Evolutionary conservation across 2,797 vertebrate species (phyloP).

Genomic region (Meriones psammophilus): DNA sequence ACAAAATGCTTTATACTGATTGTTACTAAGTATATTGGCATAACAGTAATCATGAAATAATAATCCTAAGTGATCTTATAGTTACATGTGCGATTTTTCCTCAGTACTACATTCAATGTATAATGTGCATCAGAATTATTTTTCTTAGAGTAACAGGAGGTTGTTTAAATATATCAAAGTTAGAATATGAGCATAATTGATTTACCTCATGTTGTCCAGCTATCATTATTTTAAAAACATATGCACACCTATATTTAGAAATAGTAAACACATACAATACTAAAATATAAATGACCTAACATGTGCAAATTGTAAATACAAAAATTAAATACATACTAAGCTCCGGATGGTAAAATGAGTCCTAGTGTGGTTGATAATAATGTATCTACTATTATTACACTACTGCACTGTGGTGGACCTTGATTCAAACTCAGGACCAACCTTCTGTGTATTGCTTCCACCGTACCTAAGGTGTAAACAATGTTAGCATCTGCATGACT

Average conservation of each 20-base stretch:
- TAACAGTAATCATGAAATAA: conserved; percentile 68
- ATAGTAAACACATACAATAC: conserved; percentile 32
- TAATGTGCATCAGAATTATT: conserved; percentile 45
- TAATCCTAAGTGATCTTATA: conserved; percentile 68
- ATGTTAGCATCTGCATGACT: background rate
- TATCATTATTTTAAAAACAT: conserved; percentile 63
- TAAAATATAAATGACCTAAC: background rate
- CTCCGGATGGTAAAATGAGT: background rate
- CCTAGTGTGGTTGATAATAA: background rate
- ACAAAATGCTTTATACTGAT: conserved; percentile 65
- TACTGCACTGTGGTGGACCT: background rate
- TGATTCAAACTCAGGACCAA: background rate
- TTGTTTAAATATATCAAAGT: conserved; percentile 59
- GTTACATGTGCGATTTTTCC: conserved; percentile 22
- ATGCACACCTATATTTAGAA: conserved; percentile 30
- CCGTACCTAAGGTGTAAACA: conserved; percentile 15
- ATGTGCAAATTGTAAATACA: conserved; percentile 38
- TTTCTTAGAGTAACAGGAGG: conserved; percentile 57
- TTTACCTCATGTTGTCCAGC: conserved; percentile 43
- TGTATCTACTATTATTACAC: background rate
- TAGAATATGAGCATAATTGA: conserved; percentile 35
- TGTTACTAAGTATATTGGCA: conserved; percentile 29
- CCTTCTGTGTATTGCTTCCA: background rate
- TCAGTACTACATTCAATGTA: conserved; percentile 36
- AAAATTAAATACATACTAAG: background rate